Conservation (phyloP, 2,888 invertebrate species). For the Temnothorax ravouxi region DNA sequence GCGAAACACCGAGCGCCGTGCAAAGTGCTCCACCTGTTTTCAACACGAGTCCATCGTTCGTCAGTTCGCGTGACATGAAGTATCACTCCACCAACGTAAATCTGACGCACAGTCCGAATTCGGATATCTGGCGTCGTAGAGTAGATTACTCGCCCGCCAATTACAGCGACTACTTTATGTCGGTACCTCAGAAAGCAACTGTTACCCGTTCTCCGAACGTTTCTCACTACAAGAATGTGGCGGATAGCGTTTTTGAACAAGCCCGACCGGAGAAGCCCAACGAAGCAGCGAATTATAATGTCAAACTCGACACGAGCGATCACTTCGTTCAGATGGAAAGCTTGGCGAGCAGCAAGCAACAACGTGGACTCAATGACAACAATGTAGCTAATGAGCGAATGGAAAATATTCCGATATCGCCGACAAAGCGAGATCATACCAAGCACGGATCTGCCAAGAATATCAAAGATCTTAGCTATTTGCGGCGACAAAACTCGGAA, state of each 20-base stretch:
- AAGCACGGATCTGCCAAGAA: constrained; percentile 75
- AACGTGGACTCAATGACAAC: constrained; percentile 80
- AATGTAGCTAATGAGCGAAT: constrained; percentile 71
- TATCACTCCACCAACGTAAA: constrained; percentile 77
- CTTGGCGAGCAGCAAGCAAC: constrained; percentile 74
- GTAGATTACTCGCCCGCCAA: constrained; percentile 76
- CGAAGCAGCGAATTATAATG: constrained; percentile 82
- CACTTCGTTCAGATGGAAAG: constrained; percentile 76
- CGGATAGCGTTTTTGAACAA: constrained; percentile 81
- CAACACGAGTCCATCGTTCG: constrained; percentile 79
- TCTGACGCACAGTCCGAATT: constrained; percentile 79
- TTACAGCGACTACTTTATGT: constrained; percentile 79
- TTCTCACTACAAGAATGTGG: constrained; percentile 80
- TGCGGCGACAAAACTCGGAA: constrained; percentile 84
- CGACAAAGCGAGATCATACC: constrained; percentile 73
- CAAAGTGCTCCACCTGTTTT: constrained; percentile 85
- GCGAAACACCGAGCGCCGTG: constrained; percentile 81
- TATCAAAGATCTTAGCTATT: constrained; percentile 78
- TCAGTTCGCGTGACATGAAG: constrained; percentile 80
- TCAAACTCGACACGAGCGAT: constrained; percentile 80
- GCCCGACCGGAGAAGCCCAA: constrained; percentile 79
- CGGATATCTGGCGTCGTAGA: constrained; percentile 84
- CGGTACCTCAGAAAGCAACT: constrained; percentile 80
- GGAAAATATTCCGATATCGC: constrained; percentile 76
- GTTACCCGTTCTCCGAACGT: constrained; percentile 83